A percentile compares a stretch with the other conserved stretches of the same genome.
Conservation (phyloP, 2,888 invertebrate genomes). For the Argyra leucocephala region DNA sequence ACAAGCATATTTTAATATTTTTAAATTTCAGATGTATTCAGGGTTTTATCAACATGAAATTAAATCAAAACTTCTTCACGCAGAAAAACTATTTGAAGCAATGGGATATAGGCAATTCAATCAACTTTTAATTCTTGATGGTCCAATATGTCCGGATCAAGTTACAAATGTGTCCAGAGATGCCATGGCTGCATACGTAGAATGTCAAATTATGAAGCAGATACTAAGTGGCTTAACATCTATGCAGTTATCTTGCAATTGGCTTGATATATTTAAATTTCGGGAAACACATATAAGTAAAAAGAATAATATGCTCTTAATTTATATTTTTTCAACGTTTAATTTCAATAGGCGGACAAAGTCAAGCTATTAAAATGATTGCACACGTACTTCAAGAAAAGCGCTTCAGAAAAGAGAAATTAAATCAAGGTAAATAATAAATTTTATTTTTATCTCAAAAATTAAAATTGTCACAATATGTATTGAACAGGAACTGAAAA, state of each 20-base stretch:
- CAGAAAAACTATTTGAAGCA: slow-evolving; percentile 64
- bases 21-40: slow-evolving; percentile 58
- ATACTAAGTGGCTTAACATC: slow-evolving; percentile 65
- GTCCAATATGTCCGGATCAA: slow-evolving; percentile 72
- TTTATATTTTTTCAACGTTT: not conserved
- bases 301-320: not conserved
- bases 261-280: slow-evolving; percentile 54
- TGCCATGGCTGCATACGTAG: slow-evolving; percentile 75
- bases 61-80: slow-evolving; percentile 67
- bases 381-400: slow-evolving; percentile 34
- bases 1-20: slow-evolving; percentile 6
- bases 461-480: too few relatives aligned
- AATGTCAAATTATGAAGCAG: slow-evolving; percentile 70
- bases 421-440: slow-evolving; percentile 25
- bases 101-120: slow-evolving; percentile 68
- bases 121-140: slow-evolving; percentile 52
- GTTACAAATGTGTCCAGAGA: slow-evolving; percentile 71
- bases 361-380: slow-evolving; percentile 37
- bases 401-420: slow-evolving; percentile 33
- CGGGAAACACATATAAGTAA: slow-evolving; percentile 37
- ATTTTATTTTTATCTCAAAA: too few relatives aligned
- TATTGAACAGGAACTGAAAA: slow-evolving; percentile 24
- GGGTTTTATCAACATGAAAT: slow-evolving; percentile 84
- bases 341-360: slow-evolving; percentile 29
- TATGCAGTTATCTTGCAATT: slow-evolving; percentile 47